Evolutionary conservation across 2,888 invertebrate genomes (phyloP), one percentile per base, ranked within the genome.

Genomic region (Drosophila testacea): DNA sequence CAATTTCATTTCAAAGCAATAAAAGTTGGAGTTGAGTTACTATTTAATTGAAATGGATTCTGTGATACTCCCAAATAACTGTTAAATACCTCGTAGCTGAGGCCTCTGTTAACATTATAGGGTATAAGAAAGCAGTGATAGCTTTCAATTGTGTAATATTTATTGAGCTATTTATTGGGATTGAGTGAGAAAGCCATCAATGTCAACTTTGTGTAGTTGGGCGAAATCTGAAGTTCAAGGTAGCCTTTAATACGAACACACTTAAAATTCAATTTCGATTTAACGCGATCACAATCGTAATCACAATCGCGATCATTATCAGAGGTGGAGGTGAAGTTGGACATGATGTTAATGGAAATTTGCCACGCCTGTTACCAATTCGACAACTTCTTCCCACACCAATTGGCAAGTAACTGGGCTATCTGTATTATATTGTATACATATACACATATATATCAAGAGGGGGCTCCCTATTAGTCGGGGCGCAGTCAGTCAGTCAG

Each of bases 251-350:
- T 27, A 41, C 22, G 50, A 46, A 46, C 57, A 50, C 56, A 77
- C 68, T 79, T 71, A 64, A 77, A 79, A 86, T 81, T 69, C 86
- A 77, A 79, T 83, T 81, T 69, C 86, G 74, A 78, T 68, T 65
- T 50, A 13, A 61, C 32, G 72, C 68, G 74, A 74, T 74, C 63
- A 63, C 65, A 27, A 59, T 51, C 51, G 36, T 22, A 39, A 54
- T 42, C 52, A 67, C 61, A 22, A 22, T 22, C 22, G 22, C 22
- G 69, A 74, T 74, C 56, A 66, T 63, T 27, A 56, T 50, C 50
- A 22, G 22, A 22, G 22, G 9, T 30, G n/a, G 55, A 36, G 22
- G 9, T 30, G n/a, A 46, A 36, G 41, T 38, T 60, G 34, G 4
- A 52, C 13, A 13, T 50, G 30, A 84, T 82, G 81, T 54, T 69